Conservation (phyloP, 2,888 invertebrate species). For the Hemithea aestivaria region DNA sequence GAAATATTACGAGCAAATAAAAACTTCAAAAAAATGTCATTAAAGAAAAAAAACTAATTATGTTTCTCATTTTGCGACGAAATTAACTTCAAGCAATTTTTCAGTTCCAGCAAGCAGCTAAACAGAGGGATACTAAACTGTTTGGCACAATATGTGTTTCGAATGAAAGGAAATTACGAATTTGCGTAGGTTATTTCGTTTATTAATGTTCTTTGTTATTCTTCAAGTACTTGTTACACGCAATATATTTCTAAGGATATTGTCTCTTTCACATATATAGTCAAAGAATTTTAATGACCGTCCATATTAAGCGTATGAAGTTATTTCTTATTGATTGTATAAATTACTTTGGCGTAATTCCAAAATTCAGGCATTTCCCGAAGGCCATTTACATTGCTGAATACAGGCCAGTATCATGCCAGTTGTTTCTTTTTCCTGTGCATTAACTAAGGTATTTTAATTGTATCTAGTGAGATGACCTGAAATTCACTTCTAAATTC, state of each 20-base stretch:
- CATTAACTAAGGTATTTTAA: too few relatives aligned
- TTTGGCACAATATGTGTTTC: slow-evolving; percentile 5
- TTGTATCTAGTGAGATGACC: too few relatives aligned
- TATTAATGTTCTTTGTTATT: slow-evolving; percentile 5
- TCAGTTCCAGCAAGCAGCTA: neutral
- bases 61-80: neutral
- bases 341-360: too few relatives aligned
- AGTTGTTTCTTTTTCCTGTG: too few relatives aligned
- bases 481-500: too few relatives aligned
- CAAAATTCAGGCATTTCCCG: too few relatives aligned
- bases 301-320: neutral
- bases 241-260: slow-evolving; percentile 5
- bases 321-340: neutral
- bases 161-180: too few relatives aligned
- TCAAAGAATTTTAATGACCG: too few relatives aligned
- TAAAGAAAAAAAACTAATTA: neutral
- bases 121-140: neutral
- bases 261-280: neutral
- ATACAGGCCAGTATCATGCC: too few relatives aligned
- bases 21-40: neutral
- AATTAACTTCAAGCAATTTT: neutral
- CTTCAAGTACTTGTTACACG: slow-evolving; percentile 6
- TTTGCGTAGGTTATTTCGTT: too few relatives aligned
- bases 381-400: too few relatives aligned
- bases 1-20: neutral